A percentile compares a stretch with the other conserved stretches of the same genome.
These are phyloP conservation scores for Colletes collaris DNA, from an alignment of 2,888 invertebrate species.

Conservation along the genomic window DNA sequence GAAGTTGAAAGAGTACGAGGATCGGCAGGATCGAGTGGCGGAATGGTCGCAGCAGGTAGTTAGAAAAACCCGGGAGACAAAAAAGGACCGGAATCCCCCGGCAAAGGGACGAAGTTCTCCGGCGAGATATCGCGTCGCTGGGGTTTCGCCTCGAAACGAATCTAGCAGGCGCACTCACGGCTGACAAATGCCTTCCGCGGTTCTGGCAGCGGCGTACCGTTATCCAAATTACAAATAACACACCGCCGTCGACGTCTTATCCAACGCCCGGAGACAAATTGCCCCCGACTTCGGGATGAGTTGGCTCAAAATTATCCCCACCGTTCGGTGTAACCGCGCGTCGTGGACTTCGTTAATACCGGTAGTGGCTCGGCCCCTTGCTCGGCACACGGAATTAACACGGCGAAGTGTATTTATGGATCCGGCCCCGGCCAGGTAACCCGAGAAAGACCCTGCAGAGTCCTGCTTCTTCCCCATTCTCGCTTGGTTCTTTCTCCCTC, in stretches of 20 bases:
- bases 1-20: too few species aligned
- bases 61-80: not conserved
- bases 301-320: conserved; percentile 68
- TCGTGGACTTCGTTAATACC: conserved; percentile 79
- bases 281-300: conserved; percentile 63
- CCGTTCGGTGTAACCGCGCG: conserved; percentile 66
- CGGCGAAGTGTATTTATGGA: conserved; percentile 79
- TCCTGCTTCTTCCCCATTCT: conserved; percentile 45
- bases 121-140: conserved; percentile 63
- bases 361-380: conserved; percentile 78
- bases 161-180: conserved; percentile 50
- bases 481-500: conserved; percentile 12
- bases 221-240: conserved; percentile 75
- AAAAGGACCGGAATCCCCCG: not conserved
- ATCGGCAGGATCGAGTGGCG: too few species aligned
- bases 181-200: conserved; percentile 72
- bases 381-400: conserved; percentile 79
- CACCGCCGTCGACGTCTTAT: conserved; percentile 71
- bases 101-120: conserved; percentile 20
- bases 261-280: conserved; percentile 72
- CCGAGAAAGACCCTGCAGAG: conserved; percentile 67
- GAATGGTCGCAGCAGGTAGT: conserved; percentile 9
- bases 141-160: conserved; percentile 59
- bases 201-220: conserved; percentile 71
- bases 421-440: conserved; percentile 74